Evolutionary conservation across 2,888 invertebrate genomes (phyloP).

Genomic region (Tenthredo distinguenda): DNA sequence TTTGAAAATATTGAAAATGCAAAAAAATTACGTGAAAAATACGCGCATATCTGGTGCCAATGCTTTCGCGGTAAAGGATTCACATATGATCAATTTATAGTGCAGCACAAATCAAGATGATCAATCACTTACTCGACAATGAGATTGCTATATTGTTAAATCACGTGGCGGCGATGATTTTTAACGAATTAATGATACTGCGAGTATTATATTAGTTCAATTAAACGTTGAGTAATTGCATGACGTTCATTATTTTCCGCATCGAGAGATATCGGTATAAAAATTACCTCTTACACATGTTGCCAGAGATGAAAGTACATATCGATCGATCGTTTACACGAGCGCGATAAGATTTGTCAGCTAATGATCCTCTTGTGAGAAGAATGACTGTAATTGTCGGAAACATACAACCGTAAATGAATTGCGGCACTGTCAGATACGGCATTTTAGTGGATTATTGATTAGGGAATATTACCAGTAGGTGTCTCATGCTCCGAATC

Average conservation of each 20-base stretch:
- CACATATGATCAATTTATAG: background rate
- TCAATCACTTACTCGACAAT: background rate
- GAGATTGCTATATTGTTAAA: background rate
- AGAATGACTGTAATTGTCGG: background rate
- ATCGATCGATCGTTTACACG: background rate
- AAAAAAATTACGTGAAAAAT: background rate
- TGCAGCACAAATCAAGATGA: background rate
- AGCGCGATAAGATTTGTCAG: background rate
- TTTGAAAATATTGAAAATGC: background rate
- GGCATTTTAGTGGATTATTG: background rate
- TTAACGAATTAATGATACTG: background rate
- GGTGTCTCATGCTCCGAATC: background rate
- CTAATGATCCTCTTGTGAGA: background rate
- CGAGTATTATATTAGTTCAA: background rate
- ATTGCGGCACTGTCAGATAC: background rate
- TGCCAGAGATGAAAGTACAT: background rate
- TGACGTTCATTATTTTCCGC: background rate
- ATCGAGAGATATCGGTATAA: background rate
- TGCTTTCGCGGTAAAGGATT: background rate
- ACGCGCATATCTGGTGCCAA: background rate
- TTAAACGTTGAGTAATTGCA: background rate
- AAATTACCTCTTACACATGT: background rate
- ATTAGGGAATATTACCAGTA: constrained; percentile 1
- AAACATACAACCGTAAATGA: background rate
- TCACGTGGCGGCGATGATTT: background rate